Base-by-base conservation (phyloP, 2,888 invertebrate species). In the Nipponacmea schrenckii region DNA sequence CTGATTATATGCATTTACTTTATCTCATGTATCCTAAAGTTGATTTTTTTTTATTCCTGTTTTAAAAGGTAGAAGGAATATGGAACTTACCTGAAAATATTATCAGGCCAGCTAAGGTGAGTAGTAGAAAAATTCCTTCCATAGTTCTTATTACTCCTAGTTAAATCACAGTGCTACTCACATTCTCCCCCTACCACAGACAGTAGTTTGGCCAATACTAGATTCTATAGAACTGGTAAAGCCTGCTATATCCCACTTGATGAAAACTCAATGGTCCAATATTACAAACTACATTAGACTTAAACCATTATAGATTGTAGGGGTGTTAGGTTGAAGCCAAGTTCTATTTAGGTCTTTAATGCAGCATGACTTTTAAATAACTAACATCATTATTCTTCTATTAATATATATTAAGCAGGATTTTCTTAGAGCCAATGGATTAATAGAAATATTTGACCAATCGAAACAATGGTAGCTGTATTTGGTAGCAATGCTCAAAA, bases 121-220 rank as follows among this genome's bases (percentile, higher is more conserved):
- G 56, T 56, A 56, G 56, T 24, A 56, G 56, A 56, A 56, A 56
- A 56, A 56, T 56, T 56, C 56, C 56, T 56, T 56, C 56, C 56
- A 56, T 56, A 56, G 39, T 39, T 56, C 56, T 20, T 10, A 24
- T 20, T 56, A 56, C 56, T 56, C 56, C 56, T 56, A 24, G 56
- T 56, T 56, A 56, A 24, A 56, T 56, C 56, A 56, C 56, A 56
- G 24, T 56, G 56, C 39, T 39, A 39, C 39, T 56, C 56, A 56
- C 24, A 56, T 56, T 56, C 56, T 56, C 56, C 56, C 56, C 56
- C 24, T 56, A 56, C 20, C 24, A 56, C 56, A 56, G 20, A 56
- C 56, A 56, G 56, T 56, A 56, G 56, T 56, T 20, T 56, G 24
- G 56, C 56, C 56, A 24, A 24, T 56, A 56, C 20, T 20, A 56